Conservation (phyloP, 2,888 invertebrate species). For the Caenorhabditis doughertyi region DNA sequence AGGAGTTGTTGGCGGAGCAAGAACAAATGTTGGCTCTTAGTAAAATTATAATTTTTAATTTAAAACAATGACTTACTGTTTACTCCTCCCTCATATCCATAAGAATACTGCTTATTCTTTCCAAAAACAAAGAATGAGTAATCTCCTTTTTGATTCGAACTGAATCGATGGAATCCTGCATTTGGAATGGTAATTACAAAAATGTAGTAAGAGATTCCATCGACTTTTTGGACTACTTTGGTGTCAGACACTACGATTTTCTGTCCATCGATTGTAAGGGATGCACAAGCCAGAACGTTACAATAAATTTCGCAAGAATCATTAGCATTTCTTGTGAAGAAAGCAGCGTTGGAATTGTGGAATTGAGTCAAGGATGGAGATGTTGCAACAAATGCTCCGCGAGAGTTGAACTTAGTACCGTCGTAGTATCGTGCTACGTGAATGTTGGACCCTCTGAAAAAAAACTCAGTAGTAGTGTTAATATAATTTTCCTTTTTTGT, state of each 20-base stretch:
- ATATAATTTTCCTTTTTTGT: too few relatives aligned
- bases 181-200: conserved; percentile 27
- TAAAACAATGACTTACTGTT: conserved; percentile 40
- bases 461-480: neutral
- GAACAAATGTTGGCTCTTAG: conserved; percentile 61
- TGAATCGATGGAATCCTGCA: conserved; percentile 54
- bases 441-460: conserved; percentile 65
- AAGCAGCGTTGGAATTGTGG: conserved; percentile 48
- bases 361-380: conserved; percentile 66
- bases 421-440: conserved; percentile 67
- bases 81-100: conserved; percentile 63
- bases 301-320: conserved; percentile 63
- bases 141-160: conserved; percentile 29
- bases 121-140: conserved; percentile 62
- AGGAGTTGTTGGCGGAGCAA: conserved; percentile 51
- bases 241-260: neutral
- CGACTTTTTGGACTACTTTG: conserved; percentile 32
- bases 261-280: conserved; percentile 38
- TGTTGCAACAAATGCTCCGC: conserved; percentile 68
- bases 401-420: conserved; percentile 22
- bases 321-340: conserved; percentile 66
- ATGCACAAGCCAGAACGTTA: conserved; percentile 33
- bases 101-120: conserved; percentile 64
- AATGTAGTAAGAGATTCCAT: conserved; percentile 43
- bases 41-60: neutral